phyloP scores from a whole-genome alignment of 2,888 invertebrate species.

The Latrodectus elegans region DNA sequence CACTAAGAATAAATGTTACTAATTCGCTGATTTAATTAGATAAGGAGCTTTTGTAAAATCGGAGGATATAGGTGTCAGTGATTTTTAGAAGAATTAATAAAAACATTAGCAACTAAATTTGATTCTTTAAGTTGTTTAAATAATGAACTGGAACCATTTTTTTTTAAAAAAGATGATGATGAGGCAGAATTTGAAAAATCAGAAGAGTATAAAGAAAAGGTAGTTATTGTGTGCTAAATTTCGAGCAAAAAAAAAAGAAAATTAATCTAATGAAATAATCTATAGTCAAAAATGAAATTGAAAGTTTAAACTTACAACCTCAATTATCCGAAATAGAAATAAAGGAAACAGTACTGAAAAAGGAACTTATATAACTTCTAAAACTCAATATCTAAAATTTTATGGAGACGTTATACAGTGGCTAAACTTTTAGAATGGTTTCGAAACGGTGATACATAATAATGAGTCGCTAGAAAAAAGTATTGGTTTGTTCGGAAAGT shows the following conservation, averaged over 20 bases:
- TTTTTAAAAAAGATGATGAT: background rate
- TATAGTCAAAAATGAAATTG: background rate
- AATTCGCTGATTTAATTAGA: background rate
- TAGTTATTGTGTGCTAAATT: background rate
- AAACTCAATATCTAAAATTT: background rate
- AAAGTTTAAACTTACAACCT: background rate
- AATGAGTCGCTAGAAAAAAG: background rate
- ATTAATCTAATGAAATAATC: background rate
- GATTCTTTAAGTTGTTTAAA: background rate
- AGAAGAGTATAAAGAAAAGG: background rate
- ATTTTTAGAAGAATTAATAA: background rate
- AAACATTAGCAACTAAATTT: background rate
- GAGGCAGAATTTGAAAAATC: background rate
- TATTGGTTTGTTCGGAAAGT: too few species aligned
- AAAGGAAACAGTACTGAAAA: background rate
- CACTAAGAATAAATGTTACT: background rate
- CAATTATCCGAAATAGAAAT: background rate
- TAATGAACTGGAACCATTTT: background rate
- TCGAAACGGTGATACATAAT: background rate
- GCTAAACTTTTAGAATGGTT: background rate
- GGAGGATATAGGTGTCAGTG: background rate
- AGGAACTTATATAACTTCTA: background rate
- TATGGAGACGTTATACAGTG: background rate
- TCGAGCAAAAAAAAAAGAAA: background rate
- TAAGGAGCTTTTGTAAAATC: background rate